Evolutionary conservation across 2,113 vertebrate genomes (phyloP).

Genomic region (Vicugna pacos): DNA sequence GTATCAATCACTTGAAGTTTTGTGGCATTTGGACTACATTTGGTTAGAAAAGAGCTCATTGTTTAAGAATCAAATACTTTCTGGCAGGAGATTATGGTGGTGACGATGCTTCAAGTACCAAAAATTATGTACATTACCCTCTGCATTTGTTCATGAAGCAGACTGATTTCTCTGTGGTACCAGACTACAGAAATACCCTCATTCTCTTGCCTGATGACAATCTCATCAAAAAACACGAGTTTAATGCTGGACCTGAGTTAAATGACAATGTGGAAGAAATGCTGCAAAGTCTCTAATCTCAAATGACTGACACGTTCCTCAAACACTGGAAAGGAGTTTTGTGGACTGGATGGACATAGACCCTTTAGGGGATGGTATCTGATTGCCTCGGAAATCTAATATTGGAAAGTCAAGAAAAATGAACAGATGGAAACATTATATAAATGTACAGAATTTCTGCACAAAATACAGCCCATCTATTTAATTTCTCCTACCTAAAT

Average conservation of each 20-base stretch:
- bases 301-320: background rate
- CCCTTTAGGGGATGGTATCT: background rate
- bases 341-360: background rate
- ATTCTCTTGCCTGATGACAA: background rate
- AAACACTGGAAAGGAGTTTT: background rate
- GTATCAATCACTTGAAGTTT: background rate
- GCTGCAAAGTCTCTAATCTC: background rate
- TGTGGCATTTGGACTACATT: background rate
- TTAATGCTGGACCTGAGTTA: background rate
- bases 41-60: conserved; percentile 2
- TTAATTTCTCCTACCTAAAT: conserved; percentile 46
- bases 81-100: background rate
- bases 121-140: background rate
- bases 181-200: background rate
- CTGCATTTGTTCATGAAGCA: background rate
- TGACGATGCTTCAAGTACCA: background rate
- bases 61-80: conserved; percentile 41
- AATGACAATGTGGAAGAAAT: conserved; percentile 35
- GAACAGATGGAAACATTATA: conserved; percentile 45
- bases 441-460: conserved; percentile 12
- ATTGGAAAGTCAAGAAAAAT: conserved; percentile 39
- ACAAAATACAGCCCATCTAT: background rate
- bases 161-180: conserved; percentile 12
- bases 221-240: background rate
- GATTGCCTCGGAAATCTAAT: background rate